phyloP scores from a whole-genome alignment of 1,140 invertebrate genomes.

The Lasaia peninsularis region DNA sequence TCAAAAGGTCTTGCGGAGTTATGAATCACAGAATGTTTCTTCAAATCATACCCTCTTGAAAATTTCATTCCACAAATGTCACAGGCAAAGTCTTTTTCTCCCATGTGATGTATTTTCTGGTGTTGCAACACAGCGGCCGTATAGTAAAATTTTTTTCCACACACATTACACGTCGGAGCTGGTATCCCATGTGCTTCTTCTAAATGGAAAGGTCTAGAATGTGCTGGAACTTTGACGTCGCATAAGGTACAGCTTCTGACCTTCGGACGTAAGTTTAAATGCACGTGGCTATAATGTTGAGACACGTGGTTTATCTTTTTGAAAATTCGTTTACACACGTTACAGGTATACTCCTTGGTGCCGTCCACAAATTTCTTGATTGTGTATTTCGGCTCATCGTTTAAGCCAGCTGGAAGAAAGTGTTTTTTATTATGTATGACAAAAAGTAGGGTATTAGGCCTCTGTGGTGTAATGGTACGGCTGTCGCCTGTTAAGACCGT shows the following conservation, averaged over 20 bases:
- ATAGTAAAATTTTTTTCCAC: slow-evolving; percentile 32
- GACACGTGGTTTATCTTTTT: slow-evolving; percentile 15
- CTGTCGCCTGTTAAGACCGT: no score
- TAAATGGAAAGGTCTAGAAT: slow-evolving; percentile 29
- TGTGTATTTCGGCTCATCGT: slow-evolving; percentile 14
- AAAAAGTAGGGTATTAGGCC: no score
- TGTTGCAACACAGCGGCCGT: slow-evolving; percentile 25
- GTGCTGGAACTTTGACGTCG: slow-evolving; percentile 23
- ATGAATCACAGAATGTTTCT: slow-evolving; percentile 74
- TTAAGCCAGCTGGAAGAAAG: neutral
- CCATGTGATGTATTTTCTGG: slow-evolving; percentile 34
- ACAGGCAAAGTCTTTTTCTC: slow-evolving; percentile 44
- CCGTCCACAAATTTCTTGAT: slow-evolving; percentile 16
- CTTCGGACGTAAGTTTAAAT: slow-evolving; percentile 19
- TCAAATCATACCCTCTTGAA: slow-evolving; percentile 46
- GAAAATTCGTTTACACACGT: slow-evolving; percentile 17
- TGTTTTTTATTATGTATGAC: no score
- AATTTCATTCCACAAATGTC: slow-evolving; percentile 51
- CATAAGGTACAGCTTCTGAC: slow-evolving; percentile 23
- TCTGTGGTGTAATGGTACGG: no score
- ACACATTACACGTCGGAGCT: slow-evolving; percentile 32
- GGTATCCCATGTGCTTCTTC: slow-evolving; percentile 34
- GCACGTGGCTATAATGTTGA: slow-evolving; percentile 26
- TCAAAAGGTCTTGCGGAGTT: slow-evolving; percentile 38
- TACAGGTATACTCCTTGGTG: slow-evolving; percentile 19